phyloP scores from a whole-genome alignment of 2,113 vertebrate species.

The Vicugna pacos region DNA sequence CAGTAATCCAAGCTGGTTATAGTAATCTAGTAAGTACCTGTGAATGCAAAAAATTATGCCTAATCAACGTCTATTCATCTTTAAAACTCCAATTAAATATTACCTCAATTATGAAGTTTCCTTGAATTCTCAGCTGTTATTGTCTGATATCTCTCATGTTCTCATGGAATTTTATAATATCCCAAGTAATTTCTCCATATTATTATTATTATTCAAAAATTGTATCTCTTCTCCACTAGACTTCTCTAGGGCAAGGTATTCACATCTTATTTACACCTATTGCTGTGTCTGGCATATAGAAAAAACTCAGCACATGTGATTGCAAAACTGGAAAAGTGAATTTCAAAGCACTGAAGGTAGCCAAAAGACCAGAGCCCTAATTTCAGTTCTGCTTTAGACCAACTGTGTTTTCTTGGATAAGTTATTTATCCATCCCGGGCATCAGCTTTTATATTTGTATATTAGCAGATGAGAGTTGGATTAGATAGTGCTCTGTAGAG shows the following conservation, averaged over 20 bases:
- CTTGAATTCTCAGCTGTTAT: neutral
- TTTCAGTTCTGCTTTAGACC: neutral
- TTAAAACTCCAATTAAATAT: conserved; percentile 20
- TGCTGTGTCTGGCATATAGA: neutral
- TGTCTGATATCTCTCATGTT: neutral
- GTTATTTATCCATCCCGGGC: neutral
- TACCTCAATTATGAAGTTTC: conserved; percentile 23
- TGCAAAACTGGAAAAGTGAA: neutral
- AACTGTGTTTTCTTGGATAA: neutral
- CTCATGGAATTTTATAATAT: neutral
- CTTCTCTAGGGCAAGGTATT: neutral
- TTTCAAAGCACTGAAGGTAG: neutral
- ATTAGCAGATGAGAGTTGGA: neutral
- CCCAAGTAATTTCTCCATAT: neutral
- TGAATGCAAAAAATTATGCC: neutral
- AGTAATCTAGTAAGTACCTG: neutral
- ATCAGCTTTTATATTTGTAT: neutral
- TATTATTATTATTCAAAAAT: conserved; percentile 47
- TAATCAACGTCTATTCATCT: conserved; percentile 7
- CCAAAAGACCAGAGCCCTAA: neutral
- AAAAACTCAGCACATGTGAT: neutral
- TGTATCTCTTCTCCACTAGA: neutral
- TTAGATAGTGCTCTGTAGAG: neutral
- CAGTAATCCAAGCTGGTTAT: neutral
- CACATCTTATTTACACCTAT: neutral